These are phyloP conservation scores for Ophion ventricosus DNA, from an alignment of 2,888 invertebrate species.

Conservation along the genomic window DNA sequence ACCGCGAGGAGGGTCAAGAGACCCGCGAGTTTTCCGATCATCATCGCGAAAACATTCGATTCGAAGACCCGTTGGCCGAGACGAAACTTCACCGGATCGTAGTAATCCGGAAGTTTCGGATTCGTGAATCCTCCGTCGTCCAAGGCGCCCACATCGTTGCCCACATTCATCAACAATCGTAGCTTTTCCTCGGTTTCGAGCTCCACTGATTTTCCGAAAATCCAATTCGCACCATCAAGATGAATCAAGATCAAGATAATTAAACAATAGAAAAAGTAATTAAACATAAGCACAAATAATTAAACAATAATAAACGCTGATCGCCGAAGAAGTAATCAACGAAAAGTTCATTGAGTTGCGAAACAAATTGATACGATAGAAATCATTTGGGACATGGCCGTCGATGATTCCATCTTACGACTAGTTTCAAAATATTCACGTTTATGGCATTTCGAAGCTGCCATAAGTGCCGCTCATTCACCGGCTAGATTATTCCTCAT, in stretches of 20 bases:
- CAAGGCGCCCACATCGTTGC: constrained; percentile 72
- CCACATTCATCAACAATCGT: constrained; percentile 74
- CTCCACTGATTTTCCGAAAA: constrained; percentile 51
- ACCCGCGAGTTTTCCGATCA: constrained; percentile 90
- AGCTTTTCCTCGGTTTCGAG: constrained; percentile 74
- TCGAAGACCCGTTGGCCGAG: constrained; percentile 90
- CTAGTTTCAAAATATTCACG: too few relatives aligned
- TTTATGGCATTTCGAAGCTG: too few relatives aligned
- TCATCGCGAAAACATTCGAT: constrained; percentile 88
- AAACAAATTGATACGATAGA: background rate
- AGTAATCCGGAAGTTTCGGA: constrained; percentile 87
- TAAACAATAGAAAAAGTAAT: too few relatives aligned
- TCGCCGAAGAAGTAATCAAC: background rate
- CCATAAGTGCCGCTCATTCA: too few relatives aligned
- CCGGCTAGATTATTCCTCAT: too few relatives aligned
- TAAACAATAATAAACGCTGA: background rate
- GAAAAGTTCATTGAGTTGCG: background rate
- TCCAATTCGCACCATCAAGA: background rate
- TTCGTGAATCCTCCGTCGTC: constrained; percentile 70
- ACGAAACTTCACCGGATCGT: constrained; percentile 86
- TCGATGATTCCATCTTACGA: too few relatives aligned
- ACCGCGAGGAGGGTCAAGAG: constrained; percentile 90
- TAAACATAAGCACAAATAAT: background rate
- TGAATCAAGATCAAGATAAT: too few relatives aligned
- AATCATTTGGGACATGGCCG: too few relatives aligned